Conservation (phyloP, 2,888 invertebrate species). For the Helobdella robusta region DNA sequence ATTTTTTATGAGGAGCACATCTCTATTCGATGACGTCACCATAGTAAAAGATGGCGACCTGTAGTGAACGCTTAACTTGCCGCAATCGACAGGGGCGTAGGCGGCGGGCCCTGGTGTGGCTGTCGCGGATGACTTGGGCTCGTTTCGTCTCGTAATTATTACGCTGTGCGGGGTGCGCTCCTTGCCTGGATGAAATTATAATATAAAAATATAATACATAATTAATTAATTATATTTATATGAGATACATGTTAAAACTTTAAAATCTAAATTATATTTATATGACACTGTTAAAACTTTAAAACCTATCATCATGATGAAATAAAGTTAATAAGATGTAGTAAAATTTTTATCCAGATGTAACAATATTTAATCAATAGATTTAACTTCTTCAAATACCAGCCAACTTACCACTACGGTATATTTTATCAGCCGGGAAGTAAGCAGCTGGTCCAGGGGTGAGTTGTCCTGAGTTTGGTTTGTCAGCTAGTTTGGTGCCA, state of each 20-base stretch:
- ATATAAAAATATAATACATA: not conserved
- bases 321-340: no score
- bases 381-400: no score
- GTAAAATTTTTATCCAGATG: no score
- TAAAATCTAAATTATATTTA: no score
- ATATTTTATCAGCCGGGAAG: slow-evolving; percentile 10
- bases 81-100: slow-evolving; percentile 8
- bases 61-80: not conserved
- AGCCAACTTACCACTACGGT: slow-evolving; percentile 13
- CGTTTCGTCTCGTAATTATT: not conserved
- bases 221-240: no score
- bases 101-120: slow-evolving; percentile 16
- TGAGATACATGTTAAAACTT: no score
- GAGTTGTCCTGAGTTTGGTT: not conserved
- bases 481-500: not conserved
- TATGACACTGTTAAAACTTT: no score
- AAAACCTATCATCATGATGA: no score
- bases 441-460: slow-evolving; percentile 19
- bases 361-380: no score
- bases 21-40: not conserved
- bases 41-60: slow-evolving; percentile 5
- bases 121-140: not conserved
- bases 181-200: not conserved
- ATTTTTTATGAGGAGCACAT: not conserved
- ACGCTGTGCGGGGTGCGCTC: not conserved